Percentiles rank a stretch among this genome's conserved stretches.
Conservation (phyloP, 1,140 invertebrate genomes). For the Prorops nasuta region DNA sequence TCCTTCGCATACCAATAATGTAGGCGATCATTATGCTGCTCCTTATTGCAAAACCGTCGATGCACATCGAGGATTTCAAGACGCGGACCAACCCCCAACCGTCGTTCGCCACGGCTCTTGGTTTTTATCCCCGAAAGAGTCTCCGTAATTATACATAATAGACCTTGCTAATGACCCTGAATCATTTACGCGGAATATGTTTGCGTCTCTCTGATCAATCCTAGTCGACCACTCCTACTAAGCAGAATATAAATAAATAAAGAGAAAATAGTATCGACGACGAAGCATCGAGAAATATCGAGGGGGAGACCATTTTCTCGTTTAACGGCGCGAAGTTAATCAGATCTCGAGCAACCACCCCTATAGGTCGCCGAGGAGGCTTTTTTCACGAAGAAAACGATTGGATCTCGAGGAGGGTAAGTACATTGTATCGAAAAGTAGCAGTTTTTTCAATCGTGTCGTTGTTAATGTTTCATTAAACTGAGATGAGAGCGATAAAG, state of each 20-base stretch:
- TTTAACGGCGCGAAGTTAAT: no score
- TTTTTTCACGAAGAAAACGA: no score
- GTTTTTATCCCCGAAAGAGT: constrained; percentile 11
- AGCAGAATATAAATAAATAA: no score
- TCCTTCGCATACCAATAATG: constrained; percentile 1
- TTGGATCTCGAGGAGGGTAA: no score
- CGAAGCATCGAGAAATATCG: no score
- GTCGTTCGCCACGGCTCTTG: constrained; percentile 8
- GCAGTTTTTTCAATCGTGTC: constrained; percentile 1
- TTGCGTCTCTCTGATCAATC: no score
- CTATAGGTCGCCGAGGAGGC: no score
- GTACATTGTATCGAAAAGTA: background rate
- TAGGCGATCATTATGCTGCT: constrained; percentile 9
- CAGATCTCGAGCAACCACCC: no score
- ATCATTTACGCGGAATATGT: constrained; percentile 11
- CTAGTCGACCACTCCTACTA: no score
- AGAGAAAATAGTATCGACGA: no score
- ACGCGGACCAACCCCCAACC: constrained; percentile 5
- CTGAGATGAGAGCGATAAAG: constrained; percentile 16
- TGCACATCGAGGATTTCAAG: constrained; percentile 8
- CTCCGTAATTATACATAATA: background rate
- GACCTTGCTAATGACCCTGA: constrained; percentile 2
- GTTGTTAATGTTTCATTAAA: constrained; percentile 23
- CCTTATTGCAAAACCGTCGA: constrained; percentile 14
- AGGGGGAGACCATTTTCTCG: no score